Evolutionary conservation across 2,113 vertebrate species (phyloP).

Genomic region (Gymnogyps californianus): DNA sequence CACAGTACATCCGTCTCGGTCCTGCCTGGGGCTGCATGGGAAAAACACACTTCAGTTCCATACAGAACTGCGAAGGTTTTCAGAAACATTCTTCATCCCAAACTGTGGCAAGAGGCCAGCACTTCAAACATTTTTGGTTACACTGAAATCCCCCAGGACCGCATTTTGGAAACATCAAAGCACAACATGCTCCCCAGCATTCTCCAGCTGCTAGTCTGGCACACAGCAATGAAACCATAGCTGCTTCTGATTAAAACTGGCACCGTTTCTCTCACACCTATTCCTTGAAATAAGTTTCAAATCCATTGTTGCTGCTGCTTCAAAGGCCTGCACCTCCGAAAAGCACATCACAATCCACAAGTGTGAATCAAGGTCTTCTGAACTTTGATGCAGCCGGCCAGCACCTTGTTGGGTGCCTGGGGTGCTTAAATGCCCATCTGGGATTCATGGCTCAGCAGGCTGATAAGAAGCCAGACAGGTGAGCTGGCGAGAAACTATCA

Average conservation of each 20-base stretch:
- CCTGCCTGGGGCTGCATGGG: not conserved
- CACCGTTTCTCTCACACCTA: not conserved
- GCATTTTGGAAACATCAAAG: constrained; percentile 47
- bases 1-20: not conserved
- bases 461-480: not conserved
- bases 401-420: not conserved
- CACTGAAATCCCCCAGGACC: constrained; percentile 9
- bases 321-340: not conserved
- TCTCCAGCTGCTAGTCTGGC: constrained; percentile 55
- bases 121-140: constrained; percentile 51
- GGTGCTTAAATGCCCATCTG: not conserved
- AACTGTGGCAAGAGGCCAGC: constrained; percentile 21
- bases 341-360: not conserved
- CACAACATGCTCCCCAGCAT: not conserved
- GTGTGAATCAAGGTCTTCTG: not conserved
- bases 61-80: not conserved
- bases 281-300: not conserved
- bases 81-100: constrained; percentile 1
- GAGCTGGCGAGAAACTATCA: not conserved
- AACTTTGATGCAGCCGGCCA: not conserved
- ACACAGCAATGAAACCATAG: not conserved
- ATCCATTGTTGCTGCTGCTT: not conserved
- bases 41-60: not conserved
- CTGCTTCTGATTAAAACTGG: not conserved
- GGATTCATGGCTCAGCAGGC: not conserved